Conservation (phyloP, 2,888 invertebrate species). For the Dione vanillae region DNA sequence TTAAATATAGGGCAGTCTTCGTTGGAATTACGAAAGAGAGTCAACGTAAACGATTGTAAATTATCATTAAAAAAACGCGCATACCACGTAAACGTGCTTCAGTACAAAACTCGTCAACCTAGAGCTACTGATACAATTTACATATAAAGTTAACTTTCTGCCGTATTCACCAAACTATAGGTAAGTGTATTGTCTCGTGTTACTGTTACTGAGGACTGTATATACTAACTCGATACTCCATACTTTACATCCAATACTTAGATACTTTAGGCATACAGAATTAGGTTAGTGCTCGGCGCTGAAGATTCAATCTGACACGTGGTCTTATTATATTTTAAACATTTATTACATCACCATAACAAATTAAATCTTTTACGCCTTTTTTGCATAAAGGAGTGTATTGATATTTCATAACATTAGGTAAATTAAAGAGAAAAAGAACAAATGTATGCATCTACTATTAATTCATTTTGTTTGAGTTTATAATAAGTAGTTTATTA, state of each 20-base stretch:
- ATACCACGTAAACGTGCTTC: conserved; percentile 63
- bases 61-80: conserved; percentile 65
- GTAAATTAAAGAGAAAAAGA: conserved; percentile 26
- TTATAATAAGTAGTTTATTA: conserved; percentile 17
- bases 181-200: conserved; percentile 82
- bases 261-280: conserved; percentile 24
- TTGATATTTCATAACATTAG: conserved; percentile 27
- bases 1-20: conserved; percentile 84
- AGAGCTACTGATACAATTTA: conserved; percentile 64
- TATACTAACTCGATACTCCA: conserved; percentile 58
- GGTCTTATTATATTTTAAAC: conserved; percentile 20
- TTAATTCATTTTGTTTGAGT: conserved; percentile 18
- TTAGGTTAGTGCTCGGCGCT: conserved; percentile 36
- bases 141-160: conserved; percentile 77
- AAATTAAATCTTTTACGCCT: conserved; percentile 34
- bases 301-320: conserved; percentile 35
- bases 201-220: conserved; percentile 75
- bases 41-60: conserved; percentile 77
- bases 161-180: conserved; percentile 81
- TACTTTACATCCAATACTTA: conserved; percentile 44
- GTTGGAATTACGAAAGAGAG: conserved; percentile 81
- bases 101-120: conserved; percentile 62
- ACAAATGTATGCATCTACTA: conserved; percentile 23
- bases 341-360: conserved; percentile 26
- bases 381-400: conserved; percentile 29